A percentile compares a stretch with the other conserved stretches of the same genome.
These are phyloP conservation scores for Conops quadrifasciatus DNA, from an alignment of 2,888 invertebrate genomes.

Conservation along the genomic window DNA sequence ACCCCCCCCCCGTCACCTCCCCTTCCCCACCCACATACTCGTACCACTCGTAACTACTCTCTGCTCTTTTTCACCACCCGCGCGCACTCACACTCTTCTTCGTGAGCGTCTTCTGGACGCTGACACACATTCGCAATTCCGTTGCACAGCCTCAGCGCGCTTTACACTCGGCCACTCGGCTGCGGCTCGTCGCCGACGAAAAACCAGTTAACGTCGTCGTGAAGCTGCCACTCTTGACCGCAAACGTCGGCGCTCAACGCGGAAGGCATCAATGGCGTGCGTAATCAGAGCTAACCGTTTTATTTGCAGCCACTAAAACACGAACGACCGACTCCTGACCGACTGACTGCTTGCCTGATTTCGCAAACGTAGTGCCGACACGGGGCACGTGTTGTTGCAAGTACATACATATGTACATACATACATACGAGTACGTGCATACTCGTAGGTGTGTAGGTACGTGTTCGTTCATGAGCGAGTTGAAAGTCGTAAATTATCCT, in stretches of 20 bases:
- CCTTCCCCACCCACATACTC: background rate
- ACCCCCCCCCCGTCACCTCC: background rate
- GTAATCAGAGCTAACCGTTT: background rate
- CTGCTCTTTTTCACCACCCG: background rate
- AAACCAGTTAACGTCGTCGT: slow-evolving; percentile 57
- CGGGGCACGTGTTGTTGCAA: slow-evolving; percentile 17
- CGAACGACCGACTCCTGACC: slow-evolving; percentile 5
- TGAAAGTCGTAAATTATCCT: background rate
- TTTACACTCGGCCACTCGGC: slow-evolving; percentile 28
- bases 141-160: slow-evolving; percentile 30
- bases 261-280: slow-evolving; percentile 25
- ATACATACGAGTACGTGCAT: no score
- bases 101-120: no score
- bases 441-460: slow-evolving; percentile 16
- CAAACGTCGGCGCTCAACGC: slow-evolving; percentile 52
- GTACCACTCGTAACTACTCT: background rate
- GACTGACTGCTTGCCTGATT: slow-evolving; percentile 13
- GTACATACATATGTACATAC: slow-evolving; percentile 10
- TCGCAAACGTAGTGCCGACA: slow-evolving; percentile 17
- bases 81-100: background rate
- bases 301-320: background rate
- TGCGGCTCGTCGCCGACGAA: slow-evolving; percentile 53
- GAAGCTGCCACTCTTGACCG: slow-evolving; percentile 62
- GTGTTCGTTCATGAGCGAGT: slow-evolving; percentile 17
- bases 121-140: slow-evolving; percentile 8